These are phyloP conservation scores for Sinelater perroti DNA, from an alignment of 2,888 invertebrate genomes.

Conservation along the genomic window DNA sequence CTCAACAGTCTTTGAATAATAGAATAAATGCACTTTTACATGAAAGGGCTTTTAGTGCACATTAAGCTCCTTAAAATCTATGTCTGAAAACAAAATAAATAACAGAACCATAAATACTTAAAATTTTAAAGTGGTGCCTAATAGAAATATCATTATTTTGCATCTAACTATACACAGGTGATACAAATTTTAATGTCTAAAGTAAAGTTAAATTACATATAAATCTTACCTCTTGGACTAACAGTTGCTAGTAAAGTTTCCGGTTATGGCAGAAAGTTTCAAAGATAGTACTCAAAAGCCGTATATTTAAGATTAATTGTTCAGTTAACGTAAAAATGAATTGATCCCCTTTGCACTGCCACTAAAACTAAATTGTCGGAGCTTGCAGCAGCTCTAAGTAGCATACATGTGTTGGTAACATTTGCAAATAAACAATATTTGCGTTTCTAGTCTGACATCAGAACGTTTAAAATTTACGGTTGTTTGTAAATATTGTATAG, in stretches of 20 bases:
- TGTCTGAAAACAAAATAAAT: not conserved
- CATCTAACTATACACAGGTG: not conserved
- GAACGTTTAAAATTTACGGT: conserved; percentile 6
- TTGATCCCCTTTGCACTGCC: conserved; percentile 6
- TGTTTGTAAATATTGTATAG: too few relatives aligned
- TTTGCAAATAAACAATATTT: not conserved
- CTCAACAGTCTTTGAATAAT: too few relatives aligned
- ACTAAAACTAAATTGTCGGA: conserved; percentile 14
- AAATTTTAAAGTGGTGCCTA: not conserved
- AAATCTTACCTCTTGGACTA: not conserved
- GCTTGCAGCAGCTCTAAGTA: conserved; percentile 3
- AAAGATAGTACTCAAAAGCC: too few relatives aligned
- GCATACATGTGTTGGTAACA: not conserved
- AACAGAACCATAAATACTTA: not conserved
- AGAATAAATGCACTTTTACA: conserved; percentile 4
- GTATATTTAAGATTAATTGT: conserved; percentile 1
- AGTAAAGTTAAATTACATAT: too few relatives aligned
- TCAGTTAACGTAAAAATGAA: conserved; percentile 9
- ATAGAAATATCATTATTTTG: not conserved
- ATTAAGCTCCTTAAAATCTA: not conserved
- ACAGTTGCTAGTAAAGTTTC: not conserved
- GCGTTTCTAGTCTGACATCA: conserved; percentile 3
- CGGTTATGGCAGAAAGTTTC: not conserved
- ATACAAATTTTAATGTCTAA: too few relatives aligned
- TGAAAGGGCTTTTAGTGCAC: conserved; percentile 1